Conservation (phyloP, 1,140 invertebrate genomes). For the Drosophila bipectinata region DNA sequence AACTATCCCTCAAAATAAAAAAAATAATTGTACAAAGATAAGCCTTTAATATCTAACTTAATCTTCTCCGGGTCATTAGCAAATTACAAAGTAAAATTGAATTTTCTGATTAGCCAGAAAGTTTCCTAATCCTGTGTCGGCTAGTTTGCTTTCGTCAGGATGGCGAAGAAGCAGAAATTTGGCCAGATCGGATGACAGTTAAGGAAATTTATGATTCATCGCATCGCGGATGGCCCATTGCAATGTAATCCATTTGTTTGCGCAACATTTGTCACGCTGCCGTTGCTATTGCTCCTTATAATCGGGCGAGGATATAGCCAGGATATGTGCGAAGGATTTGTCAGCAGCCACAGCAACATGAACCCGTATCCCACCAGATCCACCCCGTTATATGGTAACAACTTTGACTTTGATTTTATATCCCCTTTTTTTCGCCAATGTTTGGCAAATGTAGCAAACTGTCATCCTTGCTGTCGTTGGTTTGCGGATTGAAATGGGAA, state of each 20-base stretch:
- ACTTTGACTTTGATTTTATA: conserved; percentile 71
- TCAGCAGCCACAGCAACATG: conserved; percentile 31
- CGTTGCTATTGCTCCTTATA: conserved; percentile 21
- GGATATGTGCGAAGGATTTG: conserved; percentile 48
- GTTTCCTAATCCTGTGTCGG: conserved; percentile 31
- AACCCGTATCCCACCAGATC: conserved; percentile 32
- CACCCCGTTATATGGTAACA: conserved; percentile 62
- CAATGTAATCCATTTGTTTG: conserved; percentile 78
- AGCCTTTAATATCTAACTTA: neutral
- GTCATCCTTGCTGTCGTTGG: conserved; percentile 28
- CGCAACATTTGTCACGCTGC: conserved; percentile 79
- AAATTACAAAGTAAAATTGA: conserved; percentile 52
- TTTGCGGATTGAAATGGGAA: conserved; percentile 4
- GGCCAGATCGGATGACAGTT: conserved; percentile 67
- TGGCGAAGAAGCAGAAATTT: conserved; percentile 24
- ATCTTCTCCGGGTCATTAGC: conserved; percentile 36
- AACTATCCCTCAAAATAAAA: too few relatives aligned
- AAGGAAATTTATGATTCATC: conserved; percentile 82
- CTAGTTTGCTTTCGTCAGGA: conserved; percentile 40
- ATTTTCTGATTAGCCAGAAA: conserved; percentile 53
- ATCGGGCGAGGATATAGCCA: conserved; percentile 32
- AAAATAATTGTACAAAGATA: neutral
- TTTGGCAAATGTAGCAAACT: conserved; percentile 75
- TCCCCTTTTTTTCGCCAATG: conserved; percentile 55
- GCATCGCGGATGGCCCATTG: conserved; percentile 29